Base-by-base conservation (phyloP, 92 coral and sea anemone genomes). In the Actinostola sp. region DNA sequence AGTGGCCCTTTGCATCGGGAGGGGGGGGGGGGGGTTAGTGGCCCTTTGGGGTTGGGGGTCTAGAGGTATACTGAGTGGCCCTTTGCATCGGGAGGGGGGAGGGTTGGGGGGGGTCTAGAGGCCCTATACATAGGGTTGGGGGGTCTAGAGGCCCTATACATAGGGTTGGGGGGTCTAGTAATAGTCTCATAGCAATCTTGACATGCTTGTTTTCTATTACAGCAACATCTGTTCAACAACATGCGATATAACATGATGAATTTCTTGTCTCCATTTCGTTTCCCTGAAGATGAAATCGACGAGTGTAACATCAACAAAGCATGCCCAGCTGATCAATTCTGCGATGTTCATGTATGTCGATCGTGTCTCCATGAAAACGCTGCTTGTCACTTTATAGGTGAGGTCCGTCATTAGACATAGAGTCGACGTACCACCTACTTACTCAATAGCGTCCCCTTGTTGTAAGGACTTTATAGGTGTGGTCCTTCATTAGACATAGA, bases 301-400 rank as follows among this genome's bases (percentile, higher is more conserved):
- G 96, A 90, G 70, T 90, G 97, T 43, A 90, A 88, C 34, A 65
- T 90, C 51, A 83, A 90, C 84, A 90, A 90, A 42, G 62, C 91
- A 25, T 90, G 97, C 19, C 90, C 90, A 8, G 60, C 77, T 52
- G 97, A 81, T 48, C 84, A 77, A 65, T 90, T 83, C 48, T 90
- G 97, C 72, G 97, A 90, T 36, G 87, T 90, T 5, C 92, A 87
- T 64, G 64, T 78, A 62, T 90, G 97, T 59, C 73, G 97, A 63
- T 73, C 77, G 0, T 90, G 97, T 72, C 66, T 84, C 20, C 89
- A 80, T 45, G 88, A 66, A 41, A 71, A 72, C n/a, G 56, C 81
- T 33, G 75, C 79, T 14, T 90, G 97, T 57, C 87, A 83, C 84
- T 84, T 79, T 38, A 84, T 90, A 33, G 97, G 97, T 90, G 38